Percentiles rank a stretch among this genome's conserved stretches.
These are phyloP conservation scores for Heliocidaris erythrogramma DNA, from an alignment of 35 echinoderm and acorn worm genomes.

Conservation along the genomic window DNA sequence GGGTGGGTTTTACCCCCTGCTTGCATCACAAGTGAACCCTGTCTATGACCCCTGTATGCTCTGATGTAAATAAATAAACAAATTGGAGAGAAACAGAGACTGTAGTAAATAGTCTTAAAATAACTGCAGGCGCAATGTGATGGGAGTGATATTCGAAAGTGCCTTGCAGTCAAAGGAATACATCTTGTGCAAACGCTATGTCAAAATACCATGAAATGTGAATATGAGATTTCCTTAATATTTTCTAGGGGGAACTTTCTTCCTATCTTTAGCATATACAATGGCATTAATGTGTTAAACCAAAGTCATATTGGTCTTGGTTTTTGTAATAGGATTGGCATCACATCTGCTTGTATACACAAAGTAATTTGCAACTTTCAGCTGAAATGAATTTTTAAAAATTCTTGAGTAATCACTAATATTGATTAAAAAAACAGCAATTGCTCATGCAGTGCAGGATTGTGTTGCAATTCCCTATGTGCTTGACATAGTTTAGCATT, in stretches of 20 bases:
- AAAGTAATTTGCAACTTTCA: no score
- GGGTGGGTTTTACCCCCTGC: conserved; percentile 28
- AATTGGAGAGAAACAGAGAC: conserved; percentile 41
- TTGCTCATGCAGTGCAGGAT: no score
- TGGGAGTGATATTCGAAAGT: not conserved
- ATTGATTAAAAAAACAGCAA: no score
- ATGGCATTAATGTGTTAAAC: not conserved
- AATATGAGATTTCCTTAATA: not conserved
- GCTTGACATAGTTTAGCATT: no score
- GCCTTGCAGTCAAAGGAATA: not conserved
- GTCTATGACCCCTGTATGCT: not conserved
- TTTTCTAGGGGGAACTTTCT: not conserved
- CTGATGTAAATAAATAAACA: conserved; percentile 51
- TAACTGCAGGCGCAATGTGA: conserved; percentile 41
- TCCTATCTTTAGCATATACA: not conserved
- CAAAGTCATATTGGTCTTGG: not conserved
- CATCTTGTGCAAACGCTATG: not conserved
- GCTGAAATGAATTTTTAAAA: no score
- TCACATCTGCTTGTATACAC: not conserved
- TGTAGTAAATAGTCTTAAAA: conserved; percentile 39
- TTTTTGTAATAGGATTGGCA: not conserved
- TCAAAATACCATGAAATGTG: not conserved
- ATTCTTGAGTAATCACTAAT: no score
- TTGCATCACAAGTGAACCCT: conserved; percentile 27
- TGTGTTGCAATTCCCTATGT: no score